phyloP scores from a whole-genome alignment of 1,140 invertebrate genomes.

The Galleria mellonella region DNA sequence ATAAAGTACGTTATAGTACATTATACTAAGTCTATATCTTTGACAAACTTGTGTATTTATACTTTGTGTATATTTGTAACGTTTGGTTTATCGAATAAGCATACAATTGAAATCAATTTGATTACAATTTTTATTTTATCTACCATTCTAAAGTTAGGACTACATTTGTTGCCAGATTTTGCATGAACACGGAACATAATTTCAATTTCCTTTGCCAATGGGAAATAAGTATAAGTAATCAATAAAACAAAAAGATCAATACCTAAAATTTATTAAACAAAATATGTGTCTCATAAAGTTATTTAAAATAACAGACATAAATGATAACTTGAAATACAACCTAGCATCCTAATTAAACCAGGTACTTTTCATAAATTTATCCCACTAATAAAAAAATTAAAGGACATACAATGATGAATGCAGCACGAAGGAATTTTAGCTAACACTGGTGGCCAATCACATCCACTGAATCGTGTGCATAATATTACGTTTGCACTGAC shows the following conservation, averaged over 20 bases:
- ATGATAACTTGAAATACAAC: slow-evolving; percentile 70
- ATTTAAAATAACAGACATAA: slow-evolving; percentile 73
- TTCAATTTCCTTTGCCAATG: too few species aligned
- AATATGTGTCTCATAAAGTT: slow-evolving; percentile 70
- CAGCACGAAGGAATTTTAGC: slow-evolving; percentile 72
- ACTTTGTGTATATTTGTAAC: too few species aligned
- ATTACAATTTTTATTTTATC: too few species aligned
- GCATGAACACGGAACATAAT: too few species aligned
- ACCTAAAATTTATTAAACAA: slow-evolving; percentile 74
- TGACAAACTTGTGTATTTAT: too few species aligned
- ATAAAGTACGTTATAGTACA: too few species aligned
- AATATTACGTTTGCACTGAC: slow-evolving; percentile 33
- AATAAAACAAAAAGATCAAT: slow-evolving; percentile 56
- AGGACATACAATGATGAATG: slow-evolving; percentile 58
- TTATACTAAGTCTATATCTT: too few species aligned
- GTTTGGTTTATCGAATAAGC: too few species aligned
- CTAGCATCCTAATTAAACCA: slow-evolving; percentile 73
- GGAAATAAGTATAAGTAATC: too few species aligned
- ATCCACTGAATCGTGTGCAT: slow-evolving; percentile 22
- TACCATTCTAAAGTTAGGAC: too few species aligned
- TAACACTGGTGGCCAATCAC: slow-evolving; percentile 39
- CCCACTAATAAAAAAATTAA: slow-evolving; percentile 50
- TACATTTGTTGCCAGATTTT: too few species aligned
- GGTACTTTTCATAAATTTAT: slow-evolving; percentile 71
- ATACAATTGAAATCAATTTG: too few species aligned